phyloP scores from a whole-genome alignment of 1,140 invertebrate species.

The Drosophila watanabei region DNA sequence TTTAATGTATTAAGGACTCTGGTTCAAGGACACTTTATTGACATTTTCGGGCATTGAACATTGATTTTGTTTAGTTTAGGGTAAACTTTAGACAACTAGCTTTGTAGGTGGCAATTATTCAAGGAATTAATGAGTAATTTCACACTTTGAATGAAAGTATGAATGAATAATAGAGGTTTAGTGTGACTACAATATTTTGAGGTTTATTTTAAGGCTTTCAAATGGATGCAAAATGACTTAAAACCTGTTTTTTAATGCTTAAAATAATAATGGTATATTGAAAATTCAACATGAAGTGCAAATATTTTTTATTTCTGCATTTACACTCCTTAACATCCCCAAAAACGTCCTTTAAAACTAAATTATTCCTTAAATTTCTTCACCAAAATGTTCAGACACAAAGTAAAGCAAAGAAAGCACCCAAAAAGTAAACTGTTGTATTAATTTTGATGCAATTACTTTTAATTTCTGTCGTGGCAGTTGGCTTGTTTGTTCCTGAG shows the following conservation, averaged over 20 bases:
- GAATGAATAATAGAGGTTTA: not conserved
- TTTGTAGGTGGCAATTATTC: not conserved
- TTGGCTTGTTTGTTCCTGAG: conserved; percentile 38
- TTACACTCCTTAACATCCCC: not conserved
- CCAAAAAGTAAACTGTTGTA: conserved; percentile 35
- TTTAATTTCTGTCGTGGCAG: conserved; percentile 59
- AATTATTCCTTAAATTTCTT: conserved; percentile 33
- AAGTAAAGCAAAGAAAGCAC: not conserved
- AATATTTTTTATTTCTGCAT: not conserved
- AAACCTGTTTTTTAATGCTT: not conserved
- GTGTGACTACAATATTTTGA: not conserved
- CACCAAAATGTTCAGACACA: not conserved
- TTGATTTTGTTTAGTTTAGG: not conserved
- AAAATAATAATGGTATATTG: not conserved
- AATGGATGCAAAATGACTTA: not conserved
- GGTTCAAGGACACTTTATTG: not conserved
- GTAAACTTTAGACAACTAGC: not conserved
- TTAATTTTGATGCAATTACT: conserved; percentile 62
- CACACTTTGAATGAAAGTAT: not conserved
- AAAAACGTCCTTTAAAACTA: conserved; percentile 7
- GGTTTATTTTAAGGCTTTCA: not conserved
- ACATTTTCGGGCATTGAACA: not conserved
- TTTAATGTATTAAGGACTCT: not conserved
- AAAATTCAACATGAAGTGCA: too few species aligned
- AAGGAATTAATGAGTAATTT: not conserved